These are phyloP conservation scores for Oryzias sinensis DNA, from an alignment of 2,797 vertebrate genomes.

Conservation along the genomic window DNA sequence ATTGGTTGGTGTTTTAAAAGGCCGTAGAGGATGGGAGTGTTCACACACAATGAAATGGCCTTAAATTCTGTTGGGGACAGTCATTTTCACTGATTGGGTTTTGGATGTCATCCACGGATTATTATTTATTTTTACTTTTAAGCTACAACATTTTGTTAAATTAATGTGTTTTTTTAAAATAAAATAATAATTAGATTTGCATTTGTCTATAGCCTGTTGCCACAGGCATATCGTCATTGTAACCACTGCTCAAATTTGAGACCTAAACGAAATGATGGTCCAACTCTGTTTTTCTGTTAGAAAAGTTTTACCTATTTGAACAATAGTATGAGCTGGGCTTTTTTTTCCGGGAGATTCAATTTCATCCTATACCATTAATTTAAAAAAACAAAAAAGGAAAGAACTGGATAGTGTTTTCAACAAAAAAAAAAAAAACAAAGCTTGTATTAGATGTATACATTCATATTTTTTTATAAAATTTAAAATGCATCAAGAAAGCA, in stretches of 20 bases:
- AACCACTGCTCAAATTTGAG: constrained; percentile 43
- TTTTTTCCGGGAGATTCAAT: constrained; percentile 42
- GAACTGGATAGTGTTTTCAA: constrained; percentile 35
- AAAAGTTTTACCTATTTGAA: constrained; percentile 33
- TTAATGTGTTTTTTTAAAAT: too few relatives aligned
- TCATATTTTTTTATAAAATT: constrained; percentile 14
- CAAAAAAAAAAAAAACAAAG: constrained; percentile 36
- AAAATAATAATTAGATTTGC: too few relatives aligned
- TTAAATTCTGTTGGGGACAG: constrained; percentile 11
- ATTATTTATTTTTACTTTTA: constrained; percentile 1
- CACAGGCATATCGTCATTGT: constrained; percentile 20
- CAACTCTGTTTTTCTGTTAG: constrained; percentile 31
- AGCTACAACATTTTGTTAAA: background rate
- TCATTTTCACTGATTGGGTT: constrained; percentile 9
- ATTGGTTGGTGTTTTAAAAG: constrained; percentile 26
- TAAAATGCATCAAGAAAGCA: constrained; percentile 8
- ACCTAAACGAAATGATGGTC: constrained; percentile 33
- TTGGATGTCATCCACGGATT: background rate
- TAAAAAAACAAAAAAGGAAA: constrained; percentile 9
- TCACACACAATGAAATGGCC: constrained; percentile 35
- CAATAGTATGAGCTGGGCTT: constrained; percentile 40
- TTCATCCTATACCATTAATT: constrained; percentile 36
- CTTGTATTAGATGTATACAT: constrained; percentile 25
- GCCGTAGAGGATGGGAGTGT: constrained; percentile 23
- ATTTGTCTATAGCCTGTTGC: background rate